A percentile compares a stretch with the other conserved stretches of the same genome.
Evolutionary conservation across 1,140 invertebrate species (phyloP).

Genomic region (Halictus rubicundus): DNA sequence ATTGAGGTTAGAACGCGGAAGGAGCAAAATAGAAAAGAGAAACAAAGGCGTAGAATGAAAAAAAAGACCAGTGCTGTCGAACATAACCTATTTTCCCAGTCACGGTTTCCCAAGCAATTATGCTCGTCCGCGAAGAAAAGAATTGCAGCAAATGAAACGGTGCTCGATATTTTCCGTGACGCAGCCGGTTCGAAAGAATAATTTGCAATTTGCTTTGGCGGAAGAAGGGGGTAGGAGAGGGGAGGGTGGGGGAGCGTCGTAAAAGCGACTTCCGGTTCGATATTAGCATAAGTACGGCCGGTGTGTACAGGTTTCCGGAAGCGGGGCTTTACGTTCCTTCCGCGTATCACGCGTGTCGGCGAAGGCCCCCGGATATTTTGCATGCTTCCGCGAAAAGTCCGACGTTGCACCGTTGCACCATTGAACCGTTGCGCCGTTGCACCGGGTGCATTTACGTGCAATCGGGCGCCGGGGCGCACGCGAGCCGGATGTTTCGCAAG

Average conservation of each 20-base stretch:
- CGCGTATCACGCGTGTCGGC: constrained; percentile 62
- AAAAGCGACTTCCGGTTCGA: constrained; percentile 51
- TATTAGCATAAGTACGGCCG: constrained; percentile 52
- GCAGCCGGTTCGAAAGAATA: background rate
- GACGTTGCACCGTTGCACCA: background rate
- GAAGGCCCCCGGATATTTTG: constrained; percentile 66
- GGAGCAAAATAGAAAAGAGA: no score
- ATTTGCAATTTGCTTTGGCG: background rate
- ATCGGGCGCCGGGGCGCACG: constrained; percentile 53
- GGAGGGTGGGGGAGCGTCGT: constrained; percentile 6
- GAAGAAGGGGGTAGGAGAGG: background rate
- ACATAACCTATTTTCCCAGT: no score
- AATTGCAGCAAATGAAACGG: no score
- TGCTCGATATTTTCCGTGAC: no score
- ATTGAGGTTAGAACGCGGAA: no score
- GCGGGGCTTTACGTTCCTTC: constrained; percentile 65
- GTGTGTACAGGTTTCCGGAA: constrained; percentile 55
- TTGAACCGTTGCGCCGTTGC: background rate
- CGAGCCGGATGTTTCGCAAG: constrained; percentile 65
- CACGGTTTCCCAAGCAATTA: no score
- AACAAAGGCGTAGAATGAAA: no score
- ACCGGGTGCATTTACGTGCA: constrained; percentile 46
- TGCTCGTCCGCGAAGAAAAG: no score
- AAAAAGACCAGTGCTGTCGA: no score
- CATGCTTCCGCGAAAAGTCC: constrained; percentile 68